Base-by-base conservation (phyloP, 2,888 invertebrate genomes). In the Lithophane socia region DNA sequence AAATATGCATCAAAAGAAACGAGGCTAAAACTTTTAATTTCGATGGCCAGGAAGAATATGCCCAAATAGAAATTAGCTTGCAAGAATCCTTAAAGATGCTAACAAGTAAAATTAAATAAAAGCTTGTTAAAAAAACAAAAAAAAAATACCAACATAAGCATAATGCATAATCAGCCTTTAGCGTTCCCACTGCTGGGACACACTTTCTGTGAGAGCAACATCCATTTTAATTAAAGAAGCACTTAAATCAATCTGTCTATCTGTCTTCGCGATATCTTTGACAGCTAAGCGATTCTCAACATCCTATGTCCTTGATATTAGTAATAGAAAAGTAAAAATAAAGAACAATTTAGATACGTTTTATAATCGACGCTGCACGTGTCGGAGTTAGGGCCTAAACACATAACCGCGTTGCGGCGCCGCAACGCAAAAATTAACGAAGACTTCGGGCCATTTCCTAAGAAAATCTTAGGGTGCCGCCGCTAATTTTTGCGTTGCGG, bases 311-410 rank as follows among this genome's bases (percentile, higher is more conserved):
- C 18, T 7, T 12, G 16, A 12, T n/a, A 49, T 61, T 12, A 24
- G 16, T 18, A 12, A 54, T 29, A 66, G 9, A 37, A 10, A n/a
- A 77, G 13, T 67, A 58, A 70, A 77, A 64, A 49, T 64, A 64
- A 75, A 79, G 13, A 68, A 29, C 54, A 75, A 68, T 56, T 21
- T 63, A 21, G 13, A 52, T 44, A 44, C 21, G n/a, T n/a, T 21
- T 54, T n/a, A n/a, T n/a, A n/a, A 10, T n/a, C 9, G 8, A 56
- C 10, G 18, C 9, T 10, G n/a, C 54, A 56, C n/a, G n/a, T 56
- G 54, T 56, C 10, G 54, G 63, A 29, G 21, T 37, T 29, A n/a
- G n/a, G n/a, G n/a, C n/a, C n/a, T n/a, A n/a, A n/a, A n/a, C n/a
- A n/a, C n/a, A n/a, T n/a, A n/a, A n/a, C n/a, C n/a, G n/a, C n/a